Evolutionary conservation across 2,113 vertebrate genomes (phyloP).

Genomic region (Cephalopholis sonnerati): DNA sequence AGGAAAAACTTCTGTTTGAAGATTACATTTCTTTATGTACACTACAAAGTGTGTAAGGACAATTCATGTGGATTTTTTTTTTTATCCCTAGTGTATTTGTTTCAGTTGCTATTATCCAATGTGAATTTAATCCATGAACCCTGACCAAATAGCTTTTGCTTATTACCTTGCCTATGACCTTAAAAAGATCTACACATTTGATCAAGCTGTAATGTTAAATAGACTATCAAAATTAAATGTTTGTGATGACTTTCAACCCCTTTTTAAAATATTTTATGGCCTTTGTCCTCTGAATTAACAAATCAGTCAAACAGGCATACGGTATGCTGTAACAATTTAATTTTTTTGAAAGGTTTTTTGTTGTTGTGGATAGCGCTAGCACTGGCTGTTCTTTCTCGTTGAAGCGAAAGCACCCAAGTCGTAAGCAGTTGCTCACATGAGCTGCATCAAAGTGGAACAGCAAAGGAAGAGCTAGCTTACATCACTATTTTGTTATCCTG

Average conservation of each 20-base stretch:
- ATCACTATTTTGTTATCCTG: not conserved
- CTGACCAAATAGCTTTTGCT: not conserved
- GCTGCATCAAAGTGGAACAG: not conserved
- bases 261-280: not conserved
- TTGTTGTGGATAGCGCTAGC: not conserved
- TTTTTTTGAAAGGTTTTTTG: not conserved
- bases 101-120: constrained; percentile 7
- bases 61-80: not conserved
- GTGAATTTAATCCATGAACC: constrained; percentile 11
- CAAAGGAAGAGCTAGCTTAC: not conserved
- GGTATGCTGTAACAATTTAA: not conserved
- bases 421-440: not conserved
- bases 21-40: not conserved
- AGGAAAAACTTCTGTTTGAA: constrained; percentile 15
- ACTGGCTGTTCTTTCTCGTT: too few species aligned
- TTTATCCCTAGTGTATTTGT: not conserved
- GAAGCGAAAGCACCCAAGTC: not conserved
- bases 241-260: not conserved
- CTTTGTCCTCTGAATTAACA: not conserved
- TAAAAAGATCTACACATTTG: not conserved
- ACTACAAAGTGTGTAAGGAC: not conserved
- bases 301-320: not conserved
- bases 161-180: not conserved
- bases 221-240: not conserved
- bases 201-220: constrained; percentile 12